Percentiles rank a stretch among this genome's conserved stretches.
phyloP scores from a whole-genome alignment of 2,888 invertebrate genomes.

The Physocephala rufipes region DNA sequence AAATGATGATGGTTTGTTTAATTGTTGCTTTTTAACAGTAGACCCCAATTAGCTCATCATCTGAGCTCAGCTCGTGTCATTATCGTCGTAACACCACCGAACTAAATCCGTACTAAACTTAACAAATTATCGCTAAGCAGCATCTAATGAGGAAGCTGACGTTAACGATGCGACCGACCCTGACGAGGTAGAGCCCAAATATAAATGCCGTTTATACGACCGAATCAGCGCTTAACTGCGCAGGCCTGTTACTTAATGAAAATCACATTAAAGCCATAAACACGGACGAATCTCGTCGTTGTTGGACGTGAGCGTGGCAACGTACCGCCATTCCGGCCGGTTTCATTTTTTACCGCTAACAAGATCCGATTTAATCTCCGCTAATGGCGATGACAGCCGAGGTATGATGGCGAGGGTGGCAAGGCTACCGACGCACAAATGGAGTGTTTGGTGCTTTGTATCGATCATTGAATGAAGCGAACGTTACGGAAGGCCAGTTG shows the following conservation, averaged over 20 bases:
- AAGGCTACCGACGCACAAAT: not conserved
- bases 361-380: slow-evolving; percentile 39
- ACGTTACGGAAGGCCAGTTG: not conserved
- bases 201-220: not conserved
- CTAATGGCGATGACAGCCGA: slow-evolving; percentile 21
- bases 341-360: slow-evolving; percentile 28
- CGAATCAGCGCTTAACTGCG: slow-evolving; percentile 11
- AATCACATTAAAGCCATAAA: slow-evolving; percentile 29
- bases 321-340: not conserved
- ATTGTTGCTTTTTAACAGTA: no score
- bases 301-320: slow-evolving; percentile 40
- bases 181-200: no score
- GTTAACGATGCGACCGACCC: slow-evolving; percentile 3
- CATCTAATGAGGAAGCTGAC: slow-evolving; percentile 43
- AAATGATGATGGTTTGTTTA: no score
- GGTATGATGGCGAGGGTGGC: not conserved
- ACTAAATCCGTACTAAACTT: slow-evolving; percentile 54
- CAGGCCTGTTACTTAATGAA: slow-evolving; percentile 39
- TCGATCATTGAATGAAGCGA: slow-evolving; percentile 11
- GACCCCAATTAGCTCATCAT: no score
- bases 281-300: slow-evolving; percentile 11
- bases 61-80: not conserved
- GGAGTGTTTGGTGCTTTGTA: not conserved
- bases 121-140: slow-evolving; percentile 37
- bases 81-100: not conserved